phyloP scores from a whole-genome alignment of 1,140 invertebrate species.

The Sesamia nonagrioides region DNA sequence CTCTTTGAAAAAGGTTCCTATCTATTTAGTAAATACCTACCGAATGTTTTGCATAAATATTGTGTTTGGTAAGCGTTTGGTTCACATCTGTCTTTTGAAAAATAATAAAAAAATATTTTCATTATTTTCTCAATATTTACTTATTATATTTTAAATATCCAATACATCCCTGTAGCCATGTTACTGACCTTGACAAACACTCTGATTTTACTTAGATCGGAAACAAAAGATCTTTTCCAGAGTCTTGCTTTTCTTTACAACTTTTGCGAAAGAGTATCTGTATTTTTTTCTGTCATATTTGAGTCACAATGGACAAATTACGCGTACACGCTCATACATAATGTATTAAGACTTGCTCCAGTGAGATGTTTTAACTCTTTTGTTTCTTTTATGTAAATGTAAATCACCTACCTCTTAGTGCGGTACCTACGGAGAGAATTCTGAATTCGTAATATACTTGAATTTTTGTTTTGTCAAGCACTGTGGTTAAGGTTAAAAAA shows the following conservation, averaged over 20 bases:
- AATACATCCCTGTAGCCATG: not conserved
- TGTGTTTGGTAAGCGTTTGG: too few relatives aligned
- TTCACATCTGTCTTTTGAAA: too few relatives aligned
- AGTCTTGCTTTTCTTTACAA: not conserved
- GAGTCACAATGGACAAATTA: conserved; percentile 25
- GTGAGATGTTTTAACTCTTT: conserved; percentile 7
- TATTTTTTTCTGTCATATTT: conserved; percentile 8
- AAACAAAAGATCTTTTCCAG: conserved; percentile 1
- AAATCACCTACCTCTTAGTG: not conserved
- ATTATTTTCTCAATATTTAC: not conserved
- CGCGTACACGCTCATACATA: conserved; percentile 16
- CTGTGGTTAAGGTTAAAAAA: not conserved
- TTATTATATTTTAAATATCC: too few relatives aligned
- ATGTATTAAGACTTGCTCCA: not conserved
- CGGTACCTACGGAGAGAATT: not conserved
- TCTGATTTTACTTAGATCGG: not conserved
- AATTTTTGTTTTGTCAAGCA: not conserved
- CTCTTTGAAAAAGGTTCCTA: not conserved
- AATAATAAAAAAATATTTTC: too few relatives aligned
- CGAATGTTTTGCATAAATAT: too few relatives aligned
- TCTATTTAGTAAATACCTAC: not conserved
- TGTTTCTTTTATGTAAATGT: conserved; percentile 9
- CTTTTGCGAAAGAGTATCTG: not conserved
- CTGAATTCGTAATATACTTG: not conserved
- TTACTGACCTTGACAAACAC: not conserved